Conservation (phyloP, 1,140 invertebrate species). For the Ceratosolen fusciceps region DNA sequence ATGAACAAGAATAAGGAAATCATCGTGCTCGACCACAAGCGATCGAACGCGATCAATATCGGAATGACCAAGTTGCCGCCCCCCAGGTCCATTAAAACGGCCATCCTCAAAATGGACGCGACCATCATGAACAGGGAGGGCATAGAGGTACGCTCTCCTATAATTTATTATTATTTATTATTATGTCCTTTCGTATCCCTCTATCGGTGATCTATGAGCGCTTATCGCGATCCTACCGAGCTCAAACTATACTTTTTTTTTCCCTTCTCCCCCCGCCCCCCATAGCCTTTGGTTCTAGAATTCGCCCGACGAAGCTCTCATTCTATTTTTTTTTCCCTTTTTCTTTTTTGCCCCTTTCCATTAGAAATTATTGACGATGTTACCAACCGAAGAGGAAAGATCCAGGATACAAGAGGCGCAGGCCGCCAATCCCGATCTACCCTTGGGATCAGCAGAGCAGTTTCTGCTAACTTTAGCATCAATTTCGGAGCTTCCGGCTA, state of each 20-base stretch:
- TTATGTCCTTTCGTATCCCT: too few relatives aligned
- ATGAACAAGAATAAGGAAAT: constrained; percentile 95
- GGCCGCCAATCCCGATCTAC: constrained; percentile 93
- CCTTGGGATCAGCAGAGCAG: constrained; percentile 97
- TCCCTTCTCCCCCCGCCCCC: too few relatives aligned
- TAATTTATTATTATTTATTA: constrained; percentile 16
- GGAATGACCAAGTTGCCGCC: constrained; percentile 99
- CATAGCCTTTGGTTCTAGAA: too few relatives aligned
- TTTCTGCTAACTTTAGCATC: constrained; percentile 96
- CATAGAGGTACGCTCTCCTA: constrained; percentile 91
- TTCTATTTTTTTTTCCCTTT: too few relatives aligned
- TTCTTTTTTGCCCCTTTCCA: too few relatives aligned
- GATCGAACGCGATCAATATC: constrained; percentile 99
- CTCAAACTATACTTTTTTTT: too few relatives aligned
- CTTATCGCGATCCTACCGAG: too few relatives aligned
- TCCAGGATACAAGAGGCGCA: constrained; percentile 96
- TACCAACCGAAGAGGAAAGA: constrained; percentile 97
- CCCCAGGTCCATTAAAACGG: constrained; percentile 96
- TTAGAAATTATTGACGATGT: constrained; percentile 95
- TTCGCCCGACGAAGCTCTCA: too few relatives aligned
- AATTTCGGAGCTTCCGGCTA: constrained; percentile 94
- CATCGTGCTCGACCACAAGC: constrained; percentile 95
- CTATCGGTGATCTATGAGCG: too few relatives aligned
- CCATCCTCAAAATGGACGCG: constrained; percentile 99
- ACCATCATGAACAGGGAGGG: constrained; percentile 98